Base-by-base conservation (phyloP, 2,113 vertebrate genomes). In the Antechinus flavipes region DNA sequence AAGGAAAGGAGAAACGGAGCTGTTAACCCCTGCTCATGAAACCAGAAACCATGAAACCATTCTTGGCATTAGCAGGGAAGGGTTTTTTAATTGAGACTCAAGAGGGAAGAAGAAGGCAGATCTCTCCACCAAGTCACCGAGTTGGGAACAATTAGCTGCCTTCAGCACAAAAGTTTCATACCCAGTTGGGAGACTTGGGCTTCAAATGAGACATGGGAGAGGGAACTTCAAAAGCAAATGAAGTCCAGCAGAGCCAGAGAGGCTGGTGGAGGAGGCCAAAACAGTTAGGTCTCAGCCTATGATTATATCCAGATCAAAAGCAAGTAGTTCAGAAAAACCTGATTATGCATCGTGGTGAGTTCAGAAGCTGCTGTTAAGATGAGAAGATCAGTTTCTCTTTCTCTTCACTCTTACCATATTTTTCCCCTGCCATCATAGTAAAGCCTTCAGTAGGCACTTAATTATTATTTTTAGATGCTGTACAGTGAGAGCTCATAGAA, bases 1-100 rank as follows among this genome's bases (percentile, higher is more conserved):
- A 84, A 84, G 68, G 68, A 84, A 19, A 84, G 19, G 16, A 23
- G n/a, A 84, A 84, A 84, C 68, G 16, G n/a, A 84, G n/a, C n/a
- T 84, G 68, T 84, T 84, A 84, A 84, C 16, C 22, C n/a, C 42
- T 42, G 19, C n/a, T 42, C n/a, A 84, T 84, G 68, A 84, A 84
- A 42, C 68, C 19, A 84, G 68, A 84, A 84, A 2, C 19, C 35
- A 24, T 84, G n/a, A 90, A 76, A 58, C 11, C 9, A 23, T 56
- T 58, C 76, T 55, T 35, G 26, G 90, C 47, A 91, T 26, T 2
- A 0, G 8, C 24, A 42, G 76, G 7, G 56, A 90, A 84, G 91
- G 84, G 47, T 26, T 94, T 97, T 56, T 94, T 97, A 97, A 98
- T 95, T 96, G 95, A 93, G 90, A 92, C 97, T 89, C 96, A 25